Base-by-base conservation (phyloP, 2,113 vertebrate species). In the Eudorcas thomsonii region DNA sequence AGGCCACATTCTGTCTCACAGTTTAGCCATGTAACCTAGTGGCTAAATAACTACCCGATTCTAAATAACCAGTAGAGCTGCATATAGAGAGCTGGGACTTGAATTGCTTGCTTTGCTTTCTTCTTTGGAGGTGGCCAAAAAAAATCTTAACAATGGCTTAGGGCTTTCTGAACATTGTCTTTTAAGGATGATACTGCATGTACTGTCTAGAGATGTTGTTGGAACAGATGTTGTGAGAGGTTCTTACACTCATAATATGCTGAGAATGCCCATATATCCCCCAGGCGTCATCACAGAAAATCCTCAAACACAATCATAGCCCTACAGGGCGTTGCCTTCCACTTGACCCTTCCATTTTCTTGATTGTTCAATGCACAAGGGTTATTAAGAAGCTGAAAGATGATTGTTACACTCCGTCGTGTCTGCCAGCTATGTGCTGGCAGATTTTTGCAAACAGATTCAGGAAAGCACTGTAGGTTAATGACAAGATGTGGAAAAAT, bases 201-300 rank as follows among this genome's bases (percentile, higher is more conserved):
- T 98, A 97, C 91, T 98, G 95, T 98, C 96, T 97, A 57, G 97
- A 98, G 98, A 98, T 97, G 92, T 90, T 97, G 96, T 90, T 98
- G 97, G 96, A 98, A 98, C 98, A 98, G 98, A 97, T 98, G 98
- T 97, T 96, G 89, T 80, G 96, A 98, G 96, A 97, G 80, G 82
- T 95, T 98, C 91, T 96, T 93, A 96, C 17, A 52, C 90, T 94
- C 77, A 95, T 96, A 88, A 85, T 90, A 85, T 98, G 97, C 97
- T 77, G 94, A 97, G 96, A 97, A 94, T 80, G 87, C 96, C 96
- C 60, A 19, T 96, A 93, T 97, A 96, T 97, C 90, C 98, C 95
- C 97, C 54, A 98, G 97, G 96, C n/a, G 1, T 91, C 91, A 90
- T 33, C 6, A 1, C 83, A 88, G 96, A 96, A 78, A 97, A 94